Evolutionary conservation across 2,113 vertebrate species (phyloP).

Genomic region (Mobula hypostoma): DNA sequence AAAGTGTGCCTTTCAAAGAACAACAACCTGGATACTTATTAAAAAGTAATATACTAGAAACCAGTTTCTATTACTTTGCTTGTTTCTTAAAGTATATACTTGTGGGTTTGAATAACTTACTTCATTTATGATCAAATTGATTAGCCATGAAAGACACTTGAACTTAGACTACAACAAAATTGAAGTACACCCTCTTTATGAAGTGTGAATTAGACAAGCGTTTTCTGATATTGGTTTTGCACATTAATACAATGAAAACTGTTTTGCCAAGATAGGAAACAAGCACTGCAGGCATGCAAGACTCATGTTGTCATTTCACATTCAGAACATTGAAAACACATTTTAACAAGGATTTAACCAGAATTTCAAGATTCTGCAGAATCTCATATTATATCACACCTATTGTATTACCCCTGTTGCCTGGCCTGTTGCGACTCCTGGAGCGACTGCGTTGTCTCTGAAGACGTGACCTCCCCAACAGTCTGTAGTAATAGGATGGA

Average conservation of each 20-base stretch:
- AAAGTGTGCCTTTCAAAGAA: background rate
- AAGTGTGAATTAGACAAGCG: background rate
- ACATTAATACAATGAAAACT: background rate
- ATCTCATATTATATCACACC: conserved; percentile 15
- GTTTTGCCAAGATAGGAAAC: background rate
- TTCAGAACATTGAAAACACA: background rate
- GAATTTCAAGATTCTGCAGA: background rate
- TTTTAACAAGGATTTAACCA: background rate
- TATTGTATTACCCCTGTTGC: conserved; percentile 71
- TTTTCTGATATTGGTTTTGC: background rate
- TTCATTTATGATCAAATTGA: no score
- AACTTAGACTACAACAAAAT: background rate
- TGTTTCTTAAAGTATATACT: background rate
- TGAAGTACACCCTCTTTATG: background rate
- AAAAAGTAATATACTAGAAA: background rate
- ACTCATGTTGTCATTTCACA: background rate
- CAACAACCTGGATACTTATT: background rate
- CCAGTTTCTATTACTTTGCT: background rate
- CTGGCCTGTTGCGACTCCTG: conserved; percentile 78
- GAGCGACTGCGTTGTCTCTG: conserved; percentile 91
- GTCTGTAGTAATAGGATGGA: conserved; percentile 88
- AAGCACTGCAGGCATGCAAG: background rate
- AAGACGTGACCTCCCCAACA: conserved; percentile 82
- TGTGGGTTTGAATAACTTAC: background rate
- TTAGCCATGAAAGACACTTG: background rate